Base-by-base conservation (phyloP, 1,140 invertebrate species). In the Ceratosolen fusciceps region DNA sequence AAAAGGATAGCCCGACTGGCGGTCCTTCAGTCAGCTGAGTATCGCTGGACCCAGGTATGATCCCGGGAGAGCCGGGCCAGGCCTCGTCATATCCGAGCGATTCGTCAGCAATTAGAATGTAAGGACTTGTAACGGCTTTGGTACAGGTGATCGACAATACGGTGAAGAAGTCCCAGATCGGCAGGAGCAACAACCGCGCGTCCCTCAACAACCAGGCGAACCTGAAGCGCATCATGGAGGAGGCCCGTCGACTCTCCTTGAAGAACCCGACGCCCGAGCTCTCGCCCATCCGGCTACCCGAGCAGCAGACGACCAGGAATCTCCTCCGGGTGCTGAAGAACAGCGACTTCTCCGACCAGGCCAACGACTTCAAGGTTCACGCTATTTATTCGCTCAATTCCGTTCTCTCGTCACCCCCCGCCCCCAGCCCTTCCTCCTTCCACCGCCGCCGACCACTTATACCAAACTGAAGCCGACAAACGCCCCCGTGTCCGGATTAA, bases 151-250 rank as follows among this genome's bases (percentile, higher is more conserved):
- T 89, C 10, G 83, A 82, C 52, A 81, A 75, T 9, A 87, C 82
- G 7, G 82, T 89, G 2, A 84, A 81, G 58, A 95, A 94, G 77
- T 94, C 94, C 1, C 95, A 96, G 84, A 96, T 96, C 62, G 95
- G 95, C 8, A 91, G 92, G 24, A 95, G 94, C 83, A 93, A 92
- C 77, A 94, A 91, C 73, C 90, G 91, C 1, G 92, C 93, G 72
- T 93, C 94, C 0, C 92, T 94, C 79, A 93, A 93, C 83, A 95
- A 93, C 81, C 94, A 95, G 75, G 93, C 95, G 80, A 94, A 94
- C 81, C 86, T 96, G 26, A 94, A 94, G 83, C 91, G 90, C 73
- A 95, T 95, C 8, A 96, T 96, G 90, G 93, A 94, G n/a, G 94
- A 95, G 85, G 95, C 95, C 1, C 91, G 90, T 70, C 92, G 91